Evolutionary conservation across 2,113 vertebrate genomes (phyloP), one percentile per base, ranked within the genome.

Genomic region (Pterocles gutturalis): DNA sequence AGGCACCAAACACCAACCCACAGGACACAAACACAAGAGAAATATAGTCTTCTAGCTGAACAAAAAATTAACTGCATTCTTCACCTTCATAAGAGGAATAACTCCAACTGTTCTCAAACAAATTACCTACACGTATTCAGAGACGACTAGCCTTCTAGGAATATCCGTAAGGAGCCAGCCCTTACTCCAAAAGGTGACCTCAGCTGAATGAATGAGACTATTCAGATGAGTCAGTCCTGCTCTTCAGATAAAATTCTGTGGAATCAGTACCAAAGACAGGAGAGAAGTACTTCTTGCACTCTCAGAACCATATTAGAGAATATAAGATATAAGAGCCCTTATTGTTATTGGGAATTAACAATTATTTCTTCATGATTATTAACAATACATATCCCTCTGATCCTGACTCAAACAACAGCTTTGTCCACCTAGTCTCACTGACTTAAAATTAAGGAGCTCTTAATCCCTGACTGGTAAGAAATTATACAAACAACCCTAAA

Each of bases 181-280:
- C 69, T 91, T 76, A 84, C 61, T 95, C 93, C 73, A 90, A 67
- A 96, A 93, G 80, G 69, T 95, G 77, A 94, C 60, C 83, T 96
- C 90, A 97, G 80, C 61, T 91, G 81, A 95, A 83, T 66, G 78
- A 93, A 91, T 46, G 66, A 62, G 53, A 31, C 86, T 61, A 72
- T 34, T 83, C 83, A 86, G 46, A 92, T 55, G 65, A 92, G 57
- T 71, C 87, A 90, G 57, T 43, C 60, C 70, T 87, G 77, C 84
- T 96, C 49, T 87, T 90, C 75, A 80, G 85, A 83, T 83, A 91
- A 93, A 88, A 72, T 67, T 82, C 16, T 33, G 46, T 49, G 36
- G 46, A 87, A 83, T 70, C 67, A 61, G 77, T 66, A 94, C 60
- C 77, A 70, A 91, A 82, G 69, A 49, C 61, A 79, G 64, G 67